Conservation (phyloP, 2,888 invertebrate genomes). For the Drosophila antonietae region DNA sequence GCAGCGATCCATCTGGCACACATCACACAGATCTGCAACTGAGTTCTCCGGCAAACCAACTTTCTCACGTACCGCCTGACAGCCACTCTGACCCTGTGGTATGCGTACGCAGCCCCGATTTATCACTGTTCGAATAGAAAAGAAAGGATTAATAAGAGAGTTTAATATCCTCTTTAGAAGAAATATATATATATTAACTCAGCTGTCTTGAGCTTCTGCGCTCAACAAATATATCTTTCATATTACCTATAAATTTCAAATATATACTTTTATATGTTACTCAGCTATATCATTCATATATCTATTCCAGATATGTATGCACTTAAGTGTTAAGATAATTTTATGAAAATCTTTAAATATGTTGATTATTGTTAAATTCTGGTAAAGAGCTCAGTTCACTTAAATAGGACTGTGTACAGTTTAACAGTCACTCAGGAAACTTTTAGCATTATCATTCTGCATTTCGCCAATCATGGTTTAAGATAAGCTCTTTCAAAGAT, state of each 20-base stretch:
- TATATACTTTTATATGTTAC: not conserved
- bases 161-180: not conserved
- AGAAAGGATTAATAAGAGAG: not conserved
- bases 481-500: not conserved
- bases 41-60: conserved; percentile 9
- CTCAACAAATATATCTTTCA: not conserved
- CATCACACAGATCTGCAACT: conserved; percentile 48
- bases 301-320: not conserved
- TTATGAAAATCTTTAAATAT: not conserved
- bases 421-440: not conserved
- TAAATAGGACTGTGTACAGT: not conserved
- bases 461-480: not conserved
- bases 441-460: no score
- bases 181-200: not conserved
- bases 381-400: not conserved
- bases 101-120: conserved; percentile 72
- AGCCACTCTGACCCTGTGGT: conserved; percentile 34
- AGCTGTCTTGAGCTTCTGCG: not conserved
- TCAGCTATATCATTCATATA: not conserved
- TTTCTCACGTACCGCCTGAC: conserved; percentile 48
- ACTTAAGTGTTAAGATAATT: not conserved
- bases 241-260: not conserved
- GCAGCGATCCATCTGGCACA: conserved; percentile 67
- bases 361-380: not conserved
- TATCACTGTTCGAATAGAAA: conserved; percentile 24